phyloP scores from a whole-genome alignment of 1,140 invertebrate genomes.

The Venustaconcha ellipsiformis region DNA sequence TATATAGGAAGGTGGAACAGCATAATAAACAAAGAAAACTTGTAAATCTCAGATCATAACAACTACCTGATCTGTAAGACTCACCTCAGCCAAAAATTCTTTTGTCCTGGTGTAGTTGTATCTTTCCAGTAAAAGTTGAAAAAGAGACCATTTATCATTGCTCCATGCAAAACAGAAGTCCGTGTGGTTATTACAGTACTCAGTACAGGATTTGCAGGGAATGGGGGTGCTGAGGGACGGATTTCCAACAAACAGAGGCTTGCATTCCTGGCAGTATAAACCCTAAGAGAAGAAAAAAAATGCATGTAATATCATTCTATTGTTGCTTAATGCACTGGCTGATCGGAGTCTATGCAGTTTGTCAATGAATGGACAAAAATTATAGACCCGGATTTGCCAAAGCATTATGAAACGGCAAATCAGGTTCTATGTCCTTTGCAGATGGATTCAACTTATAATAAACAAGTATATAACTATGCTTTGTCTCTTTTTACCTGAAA shows the following conservation, averaged over 20 bases:
- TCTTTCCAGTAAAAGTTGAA: background rate
- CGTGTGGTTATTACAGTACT: constrained; percentile 92
- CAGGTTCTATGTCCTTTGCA: too few relatives aligned
- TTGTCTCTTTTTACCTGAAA: too few relatives aligned
- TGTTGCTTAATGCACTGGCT: too few relatives aligned
- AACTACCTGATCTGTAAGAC: background rate
- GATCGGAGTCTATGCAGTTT: too few relatives aligned
- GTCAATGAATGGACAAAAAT: too few relatives aligned
- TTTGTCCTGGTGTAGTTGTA: constrained; percentile 1
- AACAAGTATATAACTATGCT: too few relatives aligned
- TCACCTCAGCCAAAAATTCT: background rate
- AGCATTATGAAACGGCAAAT: too few relatives aligned
- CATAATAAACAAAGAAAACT: too few relatives aligned
- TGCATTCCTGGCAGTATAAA: constrained; percentile 86
- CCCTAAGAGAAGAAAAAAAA: constrained; percentile 67
- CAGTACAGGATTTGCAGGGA: constrained; percentile 86
- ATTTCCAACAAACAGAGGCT: constrained; percentile 90
- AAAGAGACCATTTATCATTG: background rate
- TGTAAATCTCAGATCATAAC: too few relatives aligned
- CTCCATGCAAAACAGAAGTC: constrained; percentile 75
- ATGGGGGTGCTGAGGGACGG: constrained; percentile 85
- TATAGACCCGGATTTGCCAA: too few relatives aligned
- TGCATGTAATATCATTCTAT: background rate
- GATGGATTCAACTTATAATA: too few relatives aligned
- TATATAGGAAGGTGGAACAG: too few relatives aligned